Conservation (phyloP, 2,113 vertebrate species). For the Tiliqua scincoides region DNA sequence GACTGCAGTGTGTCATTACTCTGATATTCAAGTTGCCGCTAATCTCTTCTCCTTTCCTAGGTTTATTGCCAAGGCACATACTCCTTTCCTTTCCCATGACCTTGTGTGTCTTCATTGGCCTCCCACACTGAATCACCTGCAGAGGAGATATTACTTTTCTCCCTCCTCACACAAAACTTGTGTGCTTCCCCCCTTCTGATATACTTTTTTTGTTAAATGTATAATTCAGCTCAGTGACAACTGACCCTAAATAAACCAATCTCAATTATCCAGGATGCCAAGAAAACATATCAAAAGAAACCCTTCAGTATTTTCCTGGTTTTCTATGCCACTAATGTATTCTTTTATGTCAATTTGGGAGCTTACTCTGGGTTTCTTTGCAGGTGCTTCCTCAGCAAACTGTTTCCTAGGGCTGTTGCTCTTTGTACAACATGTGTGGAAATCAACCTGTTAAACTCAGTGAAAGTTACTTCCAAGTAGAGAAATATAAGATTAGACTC, state of each 20-base stretch:
- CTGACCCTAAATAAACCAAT: constrained; percentile 22
- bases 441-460: not conserved
- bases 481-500: not conserved
- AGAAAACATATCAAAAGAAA: constrained; percentile 1
- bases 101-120: constrained; percentile 69
- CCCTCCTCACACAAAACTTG: not conserved
- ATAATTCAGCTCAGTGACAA: fast-evolving
- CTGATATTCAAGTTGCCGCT: constrained; percentile 32
- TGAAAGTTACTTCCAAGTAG: not conserved
- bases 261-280: not conserved
- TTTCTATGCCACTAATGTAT: constrained; percentile 38
- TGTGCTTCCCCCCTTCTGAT: constrained; percentile 48
- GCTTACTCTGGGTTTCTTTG: not conserved
- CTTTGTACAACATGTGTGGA: not conserved
- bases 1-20: constrained; percentile 27
- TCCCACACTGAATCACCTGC: constrained; percentile 58
- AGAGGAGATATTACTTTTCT: constrained; percentile 31
- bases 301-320: constrained; percentile 10
- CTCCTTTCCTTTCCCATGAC: constrained; percentile 73
- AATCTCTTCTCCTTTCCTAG: constrained; percentile 50
- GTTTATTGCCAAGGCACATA: constrained; percentile 38
- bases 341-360: constrained; percentile 37
- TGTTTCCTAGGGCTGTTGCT: constrained; percentile 2
- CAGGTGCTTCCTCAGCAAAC: constrained; percentile 57
- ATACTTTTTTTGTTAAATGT: constrained; percentile 11